Evolutionary conservation across 2,797 vertebrate species (phyloP), one percentile per base, ranked within the genome.

Genomic region (Iguana delicatissima): DNA sequence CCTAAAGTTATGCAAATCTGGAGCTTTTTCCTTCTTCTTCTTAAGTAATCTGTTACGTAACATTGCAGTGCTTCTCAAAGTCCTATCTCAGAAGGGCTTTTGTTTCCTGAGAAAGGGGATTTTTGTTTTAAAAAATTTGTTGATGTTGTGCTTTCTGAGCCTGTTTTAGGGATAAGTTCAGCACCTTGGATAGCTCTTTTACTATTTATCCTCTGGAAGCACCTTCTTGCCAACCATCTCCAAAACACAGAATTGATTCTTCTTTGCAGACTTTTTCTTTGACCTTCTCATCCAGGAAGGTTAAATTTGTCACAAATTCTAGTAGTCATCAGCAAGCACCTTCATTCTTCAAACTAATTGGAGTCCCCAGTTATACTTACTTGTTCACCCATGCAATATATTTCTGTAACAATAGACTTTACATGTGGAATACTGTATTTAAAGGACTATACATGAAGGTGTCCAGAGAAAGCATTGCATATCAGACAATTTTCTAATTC

Each of bases 391-490:
- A 46, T 4, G 6, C 22, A 72, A 72, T 88, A 62, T 7, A 82
- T 83, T 59, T 46, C 67, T 8, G 5, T 74, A 73, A 74, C 26
- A 83, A 57, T 24, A 46, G 52, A 89, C 74, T 64, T 74, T 20
- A 81, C 32, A 42, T 6, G 5, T 88, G 29, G 32, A 80, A 72
- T 67, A 89, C 38, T 29, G 18, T 26, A 73, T 91, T 90, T 94
- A 85, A 85, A 91, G 52, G 64, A 8, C 24, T 93, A 10, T 3
- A 3, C 4, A 72, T 93, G 85, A 89, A 88, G 62, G 1, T 55
- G n/a, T 35, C 55, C 16, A 91, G 90, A 0, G n/a, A 59, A 89
- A 93, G 76, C 62, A 81, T 93, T 89, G 38, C 81, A 59, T 62
- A 0, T 2, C 18, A 52, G 42, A 24, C 0, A 4, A 29, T 50